These are phyloP conservation scores for Morpho achilles DNA, from an alignment of 2,888 invertebrate genomes.

Conservation along the genomic window DNA sequence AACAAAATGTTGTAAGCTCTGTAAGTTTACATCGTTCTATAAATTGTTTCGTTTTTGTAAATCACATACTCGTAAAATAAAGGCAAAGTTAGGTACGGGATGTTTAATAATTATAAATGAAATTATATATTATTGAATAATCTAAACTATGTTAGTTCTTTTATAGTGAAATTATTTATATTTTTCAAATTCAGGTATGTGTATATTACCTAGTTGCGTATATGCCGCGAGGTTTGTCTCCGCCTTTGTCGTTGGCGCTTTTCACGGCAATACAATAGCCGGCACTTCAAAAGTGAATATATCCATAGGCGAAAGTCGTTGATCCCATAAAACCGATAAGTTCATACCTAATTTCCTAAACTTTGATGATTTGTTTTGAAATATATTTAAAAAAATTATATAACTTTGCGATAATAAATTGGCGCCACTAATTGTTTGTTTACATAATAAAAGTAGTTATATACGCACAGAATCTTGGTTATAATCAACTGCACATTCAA, in stretches of 20 bases:
- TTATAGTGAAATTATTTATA: too few species aligned
- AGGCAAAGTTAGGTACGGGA: too few species aligned
- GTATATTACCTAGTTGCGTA: slow-evolving; percentile 20
- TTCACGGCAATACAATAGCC: slow-evolving; percentile 55
- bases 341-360: neutral
- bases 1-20: too few species aligned
- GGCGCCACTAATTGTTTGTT: slow-evolving; percentile 3
- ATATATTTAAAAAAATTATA: too few species aligned
- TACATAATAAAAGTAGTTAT: neutral
- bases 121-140: too few species aligned
- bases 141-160: too few species aligned
- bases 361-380: too few species aligned
- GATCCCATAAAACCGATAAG: slow-evolving; percentile 14
- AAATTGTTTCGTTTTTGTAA: too few species aligned
- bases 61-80: too few species aligned
- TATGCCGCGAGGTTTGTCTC: slow-evolving; percentile 27
- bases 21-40: too few species aligned
- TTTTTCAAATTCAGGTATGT: neutral
- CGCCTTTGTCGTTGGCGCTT: slow-evolving; percentile 48
- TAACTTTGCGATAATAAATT: too few species aligned
- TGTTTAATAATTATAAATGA: too few species aligned
- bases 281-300: slow-evolving; percentile 40
- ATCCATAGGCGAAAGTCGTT: slow-evolving; percentile 25
- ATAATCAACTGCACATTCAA: slow-evolving; percentile 6
- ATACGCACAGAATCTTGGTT: slow-evolving; percentile 1